Base-by-base conservation (phyloP, 2,888 invertebrate genomes). In the Sinodicranocentrus sp. region DNA sequence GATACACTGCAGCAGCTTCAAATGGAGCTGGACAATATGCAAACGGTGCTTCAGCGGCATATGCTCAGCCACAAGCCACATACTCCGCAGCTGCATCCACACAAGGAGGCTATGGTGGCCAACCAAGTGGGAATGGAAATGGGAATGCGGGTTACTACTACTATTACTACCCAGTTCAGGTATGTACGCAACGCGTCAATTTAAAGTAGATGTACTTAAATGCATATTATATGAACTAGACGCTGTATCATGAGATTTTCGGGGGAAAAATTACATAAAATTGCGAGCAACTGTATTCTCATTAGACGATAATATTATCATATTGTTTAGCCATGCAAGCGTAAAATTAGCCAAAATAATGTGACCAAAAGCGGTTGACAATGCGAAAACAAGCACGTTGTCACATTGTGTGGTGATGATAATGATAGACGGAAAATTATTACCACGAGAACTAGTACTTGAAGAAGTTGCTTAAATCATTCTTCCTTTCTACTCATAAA, bases 161-260 rank as follows among this genome's bases (percentile, higher is more conserved):
- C 82, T 88, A 88, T 82, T 88, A 88, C 84, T 88, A 88, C 75
- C 89, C 89, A 82, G 89, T 89, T 57, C 89, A 89, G 82, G 88
- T 88, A 82, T 63, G 52, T 10, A 33, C n/a, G n/a, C n/a, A n/a
- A n/a, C n/a, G n/a, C n/a, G n/a, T n/a, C n/a, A n/a, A n/a, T n/a
- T n/a, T n/a, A n/a, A n/a, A n/a, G n/a, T n/a, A 57, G 8, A 25
- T 43, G 43, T 43, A 13, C 43, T 10, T 43, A 43, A 43, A 10
- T 43, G 13, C 13, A 6, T 10, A 43, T 10, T 72, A n/a, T n/a
- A n/a, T n/a, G n/a, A n/a, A n/a, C n/a, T n/a, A n/a, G n/a, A n/a
- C n/a, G n/a, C n/a, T n/a, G n/a, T n/a, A n/a, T n/a, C n/a, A n/a
- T n/a, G n/a, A n/a, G n/a, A n/a, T n/a, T n/a, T n/a, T n/a, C n/a